phyloP scores from a whole-genome alignment of 2,797 vertebrate genomes.

The Clamator glandarius region DNA sequence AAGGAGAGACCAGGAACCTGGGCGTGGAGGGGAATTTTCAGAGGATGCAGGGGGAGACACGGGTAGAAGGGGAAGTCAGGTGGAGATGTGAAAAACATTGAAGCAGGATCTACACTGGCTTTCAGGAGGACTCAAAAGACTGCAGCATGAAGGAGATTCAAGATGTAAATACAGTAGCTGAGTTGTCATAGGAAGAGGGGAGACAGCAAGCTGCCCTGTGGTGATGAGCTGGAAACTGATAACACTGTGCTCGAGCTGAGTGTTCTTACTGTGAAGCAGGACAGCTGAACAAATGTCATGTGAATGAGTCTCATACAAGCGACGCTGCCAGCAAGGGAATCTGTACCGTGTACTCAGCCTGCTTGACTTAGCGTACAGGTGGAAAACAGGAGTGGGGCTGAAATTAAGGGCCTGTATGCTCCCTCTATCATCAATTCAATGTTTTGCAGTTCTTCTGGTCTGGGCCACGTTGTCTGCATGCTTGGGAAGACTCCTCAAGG shows the following conservation, averaged over 20 bases:
- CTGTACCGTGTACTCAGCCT: neutral
- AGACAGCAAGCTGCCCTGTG: neutral
- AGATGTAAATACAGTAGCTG: neutral
- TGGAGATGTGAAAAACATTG: neutral
- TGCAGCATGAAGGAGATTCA: neutral
- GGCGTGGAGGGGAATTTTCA: neutral
- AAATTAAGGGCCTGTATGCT: neutral
- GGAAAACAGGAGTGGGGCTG: neutral
- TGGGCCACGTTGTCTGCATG: neutral
- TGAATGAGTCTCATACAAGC: neutral
- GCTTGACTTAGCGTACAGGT: fast-evolving
- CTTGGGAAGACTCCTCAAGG: neutral
- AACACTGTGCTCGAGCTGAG: neutral
- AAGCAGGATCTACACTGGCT: neutral
- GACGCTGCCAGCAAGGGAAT: neutral
- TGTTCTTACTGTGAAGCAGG: neutral
- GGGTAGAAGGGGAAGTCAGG: neutral
- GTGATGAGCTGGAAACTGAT: neutral
- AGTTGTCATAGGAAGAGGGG: neutral
- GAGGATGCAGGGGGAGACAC: neutral
- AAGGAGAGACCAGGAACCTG: neutral
- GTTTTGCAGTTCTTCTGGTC: neutral
- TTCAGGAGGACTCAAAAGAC: neutral
- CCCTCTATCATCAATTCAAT: neutral
- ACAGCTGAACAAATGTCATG: neutral